Evolutionary conservation across 1,140 invertebrate genomes (phyloP).

Genomic region (Drosophila cardini): DNA sequence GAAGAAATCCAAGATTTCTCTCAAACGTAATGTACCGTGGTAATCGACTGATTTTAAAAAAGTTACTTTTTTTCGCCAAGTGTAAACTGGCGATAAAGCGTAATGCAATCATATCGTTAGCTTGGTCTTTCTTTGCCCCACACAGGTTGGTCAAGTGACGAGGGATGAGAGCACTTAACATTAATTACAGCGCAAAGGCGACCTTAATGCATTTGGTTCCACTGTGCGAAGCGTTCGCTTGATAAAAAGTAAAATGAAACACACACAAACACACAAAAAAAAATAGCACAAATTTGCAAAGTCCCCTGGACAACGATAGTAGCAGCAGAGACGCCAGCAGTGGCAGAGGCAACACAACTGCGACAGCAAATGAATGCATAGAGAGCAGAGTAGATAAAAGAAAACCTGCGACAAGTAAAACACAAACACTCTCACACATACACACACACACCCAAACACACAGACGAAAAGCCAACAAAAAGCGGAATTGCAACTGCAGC

Average conservation of each 20-base stretch:
- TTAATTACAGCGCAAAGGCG: constrained; percentile 61
- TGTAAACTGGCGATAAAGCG: constrained; percentile 32
- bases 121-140: constrained; percentile 1
- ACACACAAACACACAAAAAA: constrained; percentile 24
- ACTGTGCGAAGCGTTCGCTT: constrained; percentile 47
- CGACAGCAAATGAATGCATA: constrained; percentile 36
- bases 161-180: constrained; percentile 59
- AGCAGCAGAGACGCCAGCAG: not conserved
- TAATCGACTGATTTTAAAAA: not conserved
- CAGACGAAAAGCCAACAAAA: constrained; percentile 35
- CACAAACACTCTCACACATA: constrained; percentile 9
- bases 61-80: constrained; percentile 15
- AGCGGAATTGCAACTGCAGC: constrained; percentile 48
- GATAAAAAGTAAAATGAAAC: constrained; percentile 47
- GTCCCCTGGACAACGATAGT: constrained; percentile 27
- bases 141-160: constrained; percentile 21
- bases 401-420: constrained; percentile 45
- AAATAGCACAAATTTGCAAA: constrained; percentile 47
- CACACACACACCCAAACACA: not conserved
- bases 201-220: constrained; percentile 65
- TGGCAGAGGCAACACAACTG: not conserved
- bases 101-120: constrained; percentile 38
- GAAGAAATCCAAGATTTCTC: no score
- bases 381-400: constrained; percentile 44
- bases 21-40: not conserved